A percentile compares a stretch with the other conserved stretches of the same genome.
Conservation (phyloP, 2,797 vertebrate genomes). For the Gadopsis bispinosus region DNA sequence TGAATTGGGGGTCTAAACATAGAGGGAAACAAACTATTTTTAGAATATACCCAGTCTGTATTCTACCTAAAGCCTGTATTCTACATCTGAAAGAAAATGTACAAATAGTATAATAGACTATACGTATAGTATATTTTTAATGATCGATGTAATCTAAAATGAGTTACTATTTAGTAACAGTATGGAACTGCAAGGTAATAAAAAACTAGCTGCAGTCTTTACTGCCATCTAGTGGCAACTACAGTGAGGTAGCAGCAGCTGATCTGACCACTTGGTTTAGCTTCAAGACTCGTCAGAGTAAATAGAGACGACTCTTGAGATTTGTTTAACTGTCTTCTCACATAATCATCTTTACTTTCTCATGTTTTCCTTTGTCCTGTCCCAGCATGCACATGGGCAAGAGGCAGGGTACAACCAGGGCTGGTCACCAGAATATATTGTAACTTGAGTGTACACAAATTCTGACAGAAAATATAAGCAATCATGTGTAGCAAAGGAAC, state of each 20-base stretch:
- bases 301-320: neutral
- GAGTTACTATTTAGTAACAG: neutral
- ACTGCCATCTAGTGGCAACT: conserved; percentile 44
- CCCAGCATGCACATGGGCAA: neutral
- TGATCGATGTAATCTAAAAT: neutral
- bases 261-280: neutral
- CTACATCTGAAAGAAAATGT: neutral
- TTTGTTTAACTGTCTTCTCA: neutral
- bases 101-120: neutral
- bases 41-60: neutral
- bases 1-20: neutral
- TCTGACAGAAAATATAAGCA: neutral
- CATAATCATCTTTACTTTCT: neutral
- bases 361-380: neutral
- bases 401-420: neutral
- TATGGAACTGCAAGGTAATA: neutral
- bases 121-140: neutral
- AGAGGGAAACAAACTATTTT: neutral
- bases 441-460: neutral
- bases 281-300: neutral
- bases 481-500: neutral
- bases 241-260: neutral
- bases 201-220: conserved; percentile 13
- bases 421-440: too few species aligned
- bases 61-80: too few species aligned